Conservation (phyloP, 2,113 vertebrate genomes). For the Mystacornis crossleyi region DNA sequence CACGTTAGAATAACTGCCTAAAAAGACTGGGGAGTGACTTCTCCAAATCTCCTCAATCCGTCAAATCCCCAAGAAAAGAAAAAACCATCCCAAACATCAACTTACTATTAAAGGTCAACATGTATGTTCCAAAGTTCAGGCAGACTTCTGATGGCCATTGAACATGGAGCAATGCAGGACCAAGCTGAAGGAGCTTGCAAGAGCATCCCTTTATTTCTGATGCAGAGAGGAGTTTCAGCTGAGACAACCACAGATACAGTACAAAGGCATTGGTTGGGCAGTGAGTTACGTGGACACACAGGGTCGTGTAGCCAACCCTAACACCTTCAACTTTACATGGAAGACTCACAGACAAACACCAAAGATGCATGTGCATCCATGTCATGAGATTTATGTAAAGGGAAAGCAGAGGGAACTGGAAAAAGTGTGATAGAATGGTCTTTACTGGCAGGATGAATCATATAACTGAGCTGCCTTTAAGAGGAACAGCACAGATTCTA, state of each 20-base stretch:
- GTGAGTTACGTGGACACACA: not conserved
- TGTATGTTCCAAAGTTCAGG: not conserved
- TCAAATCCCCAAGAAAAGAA: not conserved
- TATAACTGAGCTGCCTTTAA: not conserved
- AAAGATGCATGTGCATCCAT: not conserved
- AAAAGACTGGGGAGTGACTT: not conserved
- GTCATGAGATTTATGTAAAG: not conserved
- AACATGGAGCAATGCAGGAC: not conserved
- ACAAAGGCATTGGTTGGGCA: not conserved
- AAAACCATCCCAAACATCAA: not conserved
- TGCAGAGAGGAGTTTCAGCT: not conserved
- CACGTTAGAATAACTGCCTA: not conserved
- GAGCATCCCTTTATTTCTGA: not conserved
- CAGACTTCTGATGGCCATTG: not conserved
- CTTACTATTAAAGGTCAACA: not conserved
- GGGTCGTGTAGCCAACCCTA: not conserved
- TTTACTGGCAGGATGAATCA: conserved; percentile 32
- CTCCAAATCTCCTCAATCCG: not conserved
- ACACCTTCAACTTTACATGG: not conserved
- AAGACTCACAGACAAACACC: not conserved
- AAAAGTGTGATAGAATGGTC: not conserved
- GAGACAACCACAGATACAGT: not conserved
- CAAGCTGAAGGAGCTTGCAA: not conserved
- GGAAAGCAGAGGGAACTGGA: conserved; percentile 25
- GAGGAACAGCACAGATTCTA: not conserved